Base-by-base conservation (phyloP, 2,797 vertebrate genomes). In the Leucoraja ocellata region DNA sequence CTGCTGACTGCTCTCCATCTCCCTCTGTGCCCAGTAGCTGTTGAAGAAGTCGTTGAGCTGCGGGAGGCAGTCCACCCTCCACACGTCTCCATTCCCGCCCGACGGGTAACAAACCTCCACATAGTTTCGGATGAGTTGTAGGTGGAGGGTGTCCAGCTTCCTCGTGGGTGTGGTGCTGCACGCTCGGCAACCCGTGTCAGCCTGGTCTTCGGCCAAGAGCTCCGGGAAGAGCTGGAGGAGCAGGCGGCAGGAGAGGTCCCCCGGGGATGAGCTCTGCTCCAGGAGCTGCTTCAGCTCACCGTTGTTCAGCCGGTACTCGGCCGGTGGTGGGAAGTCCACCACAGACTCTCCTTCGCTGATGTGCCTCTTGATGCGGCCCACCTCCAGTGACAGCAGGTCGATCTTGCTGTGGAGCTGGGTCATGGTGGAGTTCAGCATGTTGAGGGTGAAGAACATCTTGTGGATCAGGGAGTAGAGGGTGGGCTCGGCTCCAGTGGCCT, bases 391-490 rank as follows among this genome's bases (percentile, higher is more conserved):
- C 61, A 99, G 95, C 94, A 99, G 95, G 96, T 99, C 99, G 94
- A 99, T 98, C 95, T 99, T 99, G 95, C 98, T 99, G 94, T 99
- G 99, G 94, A 99, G 96, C 93, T 99, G 98, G 6, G 98, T 98
- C 99, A 99, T 99, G 95, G 98, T 99, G 63, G 99, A 98, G 94
- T 98, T 99, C 84, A 99, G 97, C 0, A 98, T 98, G 94, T 99
- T 99, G 76, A 99, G 98, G 0, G 98, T 99, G 94, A 99, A 99
- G 95, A 99, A 99, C 98, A 99, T 99, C 95, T 99, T 99, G 95
- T 99, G 98, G 93, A 99, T 98, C 94, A 99, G 97, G 0, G 98
- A 98, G 94, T 99, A 99, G 93, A 99, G 97, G 93, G 97, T 97
- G 94, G 97, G 96, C 93, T 99, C 98, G 0, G 95, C 94, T 14